Base-by-base conservation (phyloP, 30 jellyfish, hydroid and myxozoan genomes). In the Aurelia sp. region DNA sequence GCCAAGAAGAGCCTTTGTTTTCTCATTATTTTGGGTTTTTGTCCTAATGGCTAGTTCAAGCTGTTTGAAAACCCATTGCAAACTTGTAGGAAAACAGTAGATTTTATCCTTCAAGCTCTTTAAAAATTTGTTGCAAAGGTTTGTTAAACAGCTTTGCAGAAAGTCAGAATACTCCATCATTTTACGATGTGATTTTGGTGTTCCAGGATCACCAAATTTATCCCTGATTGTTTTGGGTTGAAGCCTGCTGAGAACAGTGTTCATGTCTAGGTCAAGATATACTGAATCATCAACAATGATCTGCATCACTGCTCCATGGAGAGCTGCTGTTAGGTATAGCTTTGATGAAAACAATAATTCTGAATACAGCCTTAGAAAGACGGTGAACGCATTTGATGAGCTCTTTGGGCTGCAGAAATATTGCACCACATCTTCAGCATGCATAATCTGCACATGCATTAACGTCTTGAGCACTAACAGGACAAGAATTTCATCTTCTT, bases 241-340 rank as follows among this genome's bases (percentile, higher is more conserved):
- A 13, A 88, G 73, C 52, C 98, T 80, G 74, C 88, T 74, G 20
- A 93, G 86, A 27, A 88, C 91, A 52, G 76, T 83, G 74, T 62
- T 80, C 74, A 85, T 92, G 51, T 93, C 97, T 48, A 80, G 64
- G 60, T 93, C 98, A 8, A 93, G 83, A 74, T 41, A 93, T 19
- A 88, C 57, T 13, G 90, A 53, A 84, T 93, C 98, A 77, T 93
- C 98, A 44, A 93, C 98, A 47, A 93, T 88, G 1, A 93, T 87
- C 65, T 93, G 98, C 98, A 93, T 93, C 16, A 87, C 95, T 33
- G 96, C 72, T 12, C 98, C 98, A 61, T 93, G 98, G 80, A 93
- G 67, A 17, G 98, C 97, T 13, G 98, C 98, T n/a, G 98, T 93
- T 16, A 88, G 91, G 76, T 93, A 93, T 2, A 93, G 91, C 88